Conservation (phyloP, 2,888 invertebrate genomes). For the Villa cingulata region DNA sequence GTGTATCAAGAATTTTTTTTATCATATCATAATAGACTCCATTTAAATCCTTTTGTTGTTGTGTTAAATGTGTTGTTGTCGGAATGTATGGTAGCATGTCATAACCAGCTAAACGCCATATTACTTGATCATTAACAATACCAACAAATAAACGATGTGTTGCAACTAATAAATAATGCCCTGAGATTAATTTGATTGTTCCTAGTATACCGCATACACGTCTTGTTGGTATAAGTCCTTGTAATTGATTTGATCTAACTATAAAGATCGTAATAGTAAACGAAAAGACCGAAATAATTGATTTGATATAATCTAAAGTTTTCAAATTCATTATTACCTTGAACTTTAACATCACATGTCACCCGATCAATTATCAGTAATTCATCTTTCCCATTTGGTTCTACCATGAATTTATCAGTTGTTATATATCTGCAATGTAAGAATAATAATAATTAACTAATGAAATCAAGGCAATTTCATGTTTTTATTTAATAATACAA, state of each 20-base stretch:
- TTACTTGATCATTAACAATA: slow-evolving; percentile 61
- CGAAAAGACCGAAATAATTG: not conserved
- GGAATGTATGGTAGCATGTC: slow-evolving; percentile 77
- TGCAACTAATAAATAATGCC: slow-evolving; percentile 77
- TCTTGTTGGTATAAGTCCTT: slow-evolving; percentile 45
- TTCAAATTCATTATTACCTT: slow-evolving; percentile 40
- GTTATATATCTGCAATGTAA: slow-evolving; percentile 54
- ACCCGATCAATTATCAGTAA: slow-evolving; percentile 74
- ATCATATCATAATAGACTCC: slow-evolving; percentile 74
- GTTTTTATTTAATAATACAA: slow-evolving; percentile 18
- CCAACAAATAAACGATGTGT: slow-evolving; percentile 70
- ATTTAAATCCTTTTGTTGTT: slow-evolving; percentile 72
- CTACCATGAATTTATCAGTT: slow-evolving; percentile 79
- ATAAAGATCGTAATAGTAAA: slow-evolving; percentile 12
- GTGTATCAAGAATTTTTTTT: slow-evolving; percentile 64
- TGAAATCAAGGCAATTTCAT: not conserved
- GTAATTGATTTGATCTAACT: slow-evolving; percentile 48
- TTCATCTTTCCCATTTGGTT: slow-evolving; percentile 61
- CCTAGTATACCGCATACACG: slow-evolving; percentile 84
- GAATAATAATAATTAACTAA: not conserved
- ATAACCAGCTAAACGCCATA: slow-evolving; percentile 65
- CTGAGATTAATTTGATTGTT: slow-evolving; percentile 67
- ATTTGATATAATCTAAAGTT: not conserved
- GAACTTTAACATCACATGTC: slow-evolving; percentile 54
- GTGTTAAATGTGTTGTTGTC: slow-evolving; percentile 70